Percentiles rank a stretch among this genome's conserved stretches.
phyloP scores from a whole-genome alignment of 2,113 vertebrate species.

The Phyllostomus hastatus region DNA sequence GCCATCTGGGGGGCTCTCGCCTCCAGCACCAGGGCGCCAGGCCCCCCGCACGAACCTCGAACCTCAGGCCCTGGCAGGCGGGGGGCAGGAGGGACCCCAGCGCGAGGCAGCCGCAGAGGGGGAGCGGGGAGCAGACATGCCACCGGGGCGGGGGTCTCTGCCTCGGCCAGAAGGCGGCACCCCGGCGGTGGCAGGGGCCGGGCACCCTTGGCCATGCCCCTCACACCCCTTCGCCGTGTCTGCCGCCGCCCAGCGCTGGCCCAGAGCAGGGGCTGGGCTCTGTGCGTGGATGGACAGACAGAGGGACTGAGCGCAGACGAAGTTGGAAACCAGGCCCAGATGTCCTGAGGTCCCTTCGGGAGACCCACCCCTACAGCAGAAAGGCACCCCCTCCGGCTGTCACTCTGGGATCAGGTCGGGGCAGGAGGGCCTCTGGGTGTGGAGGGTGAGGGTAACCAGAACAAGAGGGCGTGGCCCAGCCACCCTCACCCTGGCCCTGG shows the following conservation, averaged over 20 bases:
- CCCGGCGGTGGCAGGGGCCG: background rate
- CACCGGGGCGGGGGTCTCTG: background rate
- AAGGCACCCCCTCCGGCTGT: background rate
- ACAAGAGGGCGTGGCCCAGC: rapidly evolving
- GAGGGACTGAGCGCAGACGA: background rate
- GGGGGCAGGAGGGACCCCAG: background rate
- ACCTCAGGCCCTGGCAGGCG: background rate
- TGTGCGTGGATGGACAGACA: background rate
- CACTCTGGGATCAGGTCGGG: background rate
- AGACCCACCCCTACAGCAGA: background rate
- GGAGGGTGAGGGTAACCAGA: background rate
- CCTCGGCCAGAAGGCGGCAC: background rate
- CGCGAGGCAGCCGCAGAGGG: background rate
- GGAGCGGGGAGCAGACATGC: background rate
- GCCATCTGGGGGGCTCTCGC: conserved; percentile 47
- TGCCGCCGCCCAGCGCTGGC: background rate
- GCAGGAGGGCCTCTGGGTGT: background rate
- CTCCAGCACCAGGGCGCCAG: background rate
- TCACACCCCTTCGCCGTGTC: background rate
- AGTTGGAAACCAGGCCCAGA: background rate
- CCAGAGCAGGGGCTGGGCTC: background rate
- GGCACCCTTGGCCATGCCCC: background rate
- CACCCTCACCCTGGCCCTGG: background rate
- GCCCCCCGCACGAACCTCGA: background rate
- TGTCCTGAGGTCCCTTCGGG: background rate